Evolutionary conservation across 2,888 invertebrate genomes (phyloP).

Genomic region (Patella caerulea): DNA sequence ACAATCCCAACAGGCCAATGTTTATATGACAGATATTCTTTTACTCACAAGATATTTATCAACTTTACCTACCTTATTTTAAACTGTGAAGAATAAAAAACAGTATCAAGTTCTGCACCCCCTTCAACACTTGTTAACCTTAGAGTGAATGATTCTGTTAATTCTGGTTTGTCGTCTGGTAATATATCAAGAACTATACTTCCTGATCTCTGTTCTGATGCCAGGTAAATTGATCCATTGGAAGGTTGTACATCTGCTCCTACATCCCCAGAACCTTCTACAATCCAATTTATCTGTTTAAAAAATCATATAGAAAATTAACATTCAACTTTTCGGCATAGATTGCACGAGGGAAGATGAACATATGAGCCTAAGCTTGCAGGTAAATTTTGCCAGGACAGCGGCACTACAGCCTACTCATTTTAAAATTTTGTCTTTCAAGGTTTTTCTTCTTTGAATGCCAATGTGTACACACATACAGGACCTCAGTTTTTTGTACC

Average conservation of each 20-base stretch:
- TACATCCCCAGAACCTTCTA: conserved; percentile 45
- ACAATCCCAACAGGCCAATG: too few species aligned
- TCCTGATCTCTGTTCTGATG: conserved; percentile 47
- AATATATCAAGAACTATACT: conserved; percentile 59
- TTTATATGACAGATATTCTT: too few species aligned
- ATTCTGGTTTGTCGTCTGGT: conserved; percentile 63
- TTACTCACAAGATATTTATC: too few species aligned
- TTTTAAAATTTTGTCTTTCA: too few species aligned
- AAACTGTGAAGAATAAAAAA: conserved; percentile 54
- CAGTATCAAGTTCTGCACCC: conserved; percentile 65
- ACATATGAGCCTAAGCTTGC: too few species aligned
- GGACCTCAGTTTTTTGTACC: too few species aligned
- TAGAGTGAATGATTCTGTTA: conserved; percentile 61
- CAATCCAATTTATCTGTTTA: conserved; percentile 61
- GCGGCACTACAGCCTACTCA: too few species aligned
- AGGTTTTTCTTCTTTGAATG: too few species aligned
- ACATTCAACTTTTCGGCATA: too few species aligned
- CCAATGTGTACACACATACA: too few species aligned
- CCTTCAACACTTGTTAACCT: conserved; percentile 57
- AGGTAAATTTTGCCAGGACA: too few species aligned
- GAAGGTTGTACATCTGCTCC: conserved; percentile 55
- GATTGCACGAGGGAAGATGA: too few species aligned
- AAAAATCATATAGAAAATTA: not conserved
- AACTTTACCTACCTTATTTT: conserved; percentile 60
- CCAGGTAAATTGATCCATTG: conserved; percentile 55